Base-by-base conservation (phyloP, 2,888 invertebrate genomes). In the Drosophila ezoana region DNA sequence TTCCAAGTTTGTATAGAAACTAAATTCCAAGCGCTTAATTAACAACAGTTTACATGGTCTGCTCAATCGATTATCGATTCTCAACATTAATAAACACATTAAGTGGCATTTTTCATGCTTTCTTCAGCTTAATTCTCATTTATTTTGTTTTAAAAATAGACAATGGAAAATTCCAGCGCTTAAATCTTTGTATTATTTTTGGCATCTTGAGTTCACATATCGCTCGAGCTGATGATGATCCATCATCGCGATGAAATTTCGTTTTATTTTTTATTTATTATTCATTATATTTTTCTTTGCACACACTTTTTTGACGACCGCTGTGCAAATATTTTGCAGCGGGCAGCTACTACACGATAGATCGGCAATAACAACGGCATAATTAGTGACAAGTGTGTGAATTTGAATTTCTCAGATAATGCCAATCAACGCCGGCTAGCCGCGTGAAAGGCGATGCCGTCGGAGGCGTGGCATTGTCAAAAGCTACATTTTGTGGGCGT, bases 351-450 rank as follows among this genome's bases (percentile, higher is more conserved):
- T 44, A 14, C 28, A 2, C 13, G 60, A 59, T n/a, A 28, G 54
- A 75, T 77, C 72, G 72, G 78, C 77, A 72, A 72, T 71, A 79
- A 63, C 74, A 79, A 74, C 58, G 75, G 53, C 72, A 68, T 73
- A 72, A 74, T 87, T 79, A 76, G 66, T 70, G 88, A 83, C 89
- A 85, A 83, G 84, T 85, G 89, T 85, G 84, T 79, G 72, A 85
- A 86, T 76, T 86, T 83, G 45, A 68, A 67, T 86, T 88, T 74
- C 72, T 37, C 48, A 61, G 48, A 40, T 53, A 57, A 23, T 47
- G 59, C 63, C 57, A 60, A 66, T 67, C 76, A 75, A 71, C 40
- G 43, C 13, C 20, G 4, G 23, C 18, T 28, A 16, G 8, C 33
- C 52, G 40, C 59, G 62, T 68, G 57, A 70, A 75, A 75, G 65